A percentile compares a stretch with the other conserved stretches of the same genome.
phyloP scores from a whole-genome alignment of 2,888 invertebrate genomes.

The Desoria tigrina region DNA sequence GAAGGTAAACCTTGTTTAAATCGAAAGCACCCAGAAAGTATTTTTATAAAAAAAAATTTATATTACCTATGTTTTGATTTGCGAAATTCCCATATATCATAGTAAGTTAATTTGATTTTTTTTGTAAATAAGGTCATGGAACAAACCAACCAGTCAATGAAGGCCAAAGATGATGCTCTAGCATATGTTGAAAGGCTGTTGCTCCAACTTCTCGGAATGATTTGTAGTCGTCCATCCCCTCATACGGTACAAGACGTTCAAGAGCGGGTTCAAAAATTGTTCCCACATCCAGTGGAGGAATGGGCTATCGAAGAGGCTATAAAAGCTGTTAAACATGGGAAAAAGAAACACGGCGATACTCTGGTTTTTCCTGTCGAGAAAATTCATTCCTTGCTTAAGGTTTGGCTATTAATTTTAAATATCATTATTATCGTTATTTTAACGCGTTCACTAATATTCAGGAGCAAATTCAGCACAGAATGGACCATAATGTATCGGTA shows the following conservation, averaged over 20 bases:
- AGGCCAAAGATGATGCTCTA: slow-evolving; percentile 83
- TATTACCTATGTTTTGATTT: too few relatives aligned
- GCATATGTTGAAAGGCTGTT: slow-evolving; percentile 90
- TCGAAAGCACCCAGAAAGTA: not conserved
- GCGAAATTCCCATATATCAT: too few relatives aligned
- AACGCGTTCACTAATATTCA: too few relatives aligned
- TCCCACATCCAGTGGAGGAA: slow-evolving; percentile 91
- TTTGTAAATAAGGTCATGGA: slow-evolving; percentile 71
- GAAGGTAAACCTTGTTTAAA: slow-evolving; percentile 66
- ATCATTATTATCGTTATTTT: slow-evolving; percentile 53
- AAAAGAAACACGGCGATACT: slow-evolving; percentile 62
- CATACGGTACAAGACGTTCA: slow-evolving; percentile 75
- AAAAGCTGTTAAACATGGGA: slow-evolving; percentile 76
- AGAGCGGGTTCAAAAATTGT: slow-evolving; percentile 84
- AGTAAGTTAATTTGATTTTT: not conserved
- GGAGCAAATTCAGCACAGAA: slow-evolving; percentile 84
- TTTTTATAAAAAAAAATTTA: not conserved
- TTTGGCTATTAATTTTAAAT: slow-evolving; percentile 11
- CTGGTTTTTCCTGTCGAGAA: slow-evolving; percentile 81
- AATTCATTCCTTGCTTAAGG: slow-evolving; percentile 75
- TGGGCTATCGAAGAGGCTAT: slow-evolving; percentile 91
- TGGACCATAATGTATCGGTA: slow-evolving; percentile 75
- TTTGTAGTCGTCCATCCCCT: slow-evolving; percentile 77
- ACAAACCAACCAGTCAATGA: slow-evolving; percentile 83
- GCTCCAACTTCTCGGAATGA: slow-evolving; percentile 79